Evolutionary conservation across 2,113 vertebrate genomes (phyloP).

Genomic region (Aleadryas rufinucha): DNA sequence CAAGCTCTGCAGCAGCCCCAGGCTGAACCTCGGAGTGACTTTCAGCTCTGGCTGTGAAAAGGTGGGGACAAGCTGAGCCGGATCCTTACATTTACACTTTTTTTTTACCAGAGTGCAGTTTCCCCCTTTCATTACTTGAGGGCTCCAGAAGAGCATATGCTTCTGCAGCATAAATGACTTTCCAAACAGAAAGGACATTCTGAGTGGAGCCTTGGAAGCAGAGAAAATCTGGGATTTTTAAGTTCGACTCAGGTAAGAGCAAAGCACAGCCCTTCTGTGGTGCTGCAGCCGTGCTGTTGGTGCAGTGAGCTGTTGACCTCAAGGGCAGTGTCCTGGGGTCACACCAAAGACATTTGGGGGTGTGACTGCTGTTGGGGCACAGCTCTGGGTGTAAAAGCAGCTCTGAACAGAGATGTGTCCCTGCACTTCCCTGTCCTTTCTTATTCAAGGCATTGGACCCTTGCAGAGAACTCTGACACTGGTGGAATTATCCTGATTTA

Average conservation of each 20-base stretch:
- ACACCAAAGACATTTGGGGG: accelerated
- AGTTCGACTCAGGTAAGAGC: not conserved
- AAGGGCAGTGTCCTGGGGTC: not conserved
- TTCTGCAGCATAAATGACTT: not conserved
- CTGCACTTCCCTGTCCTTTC: not conserved
- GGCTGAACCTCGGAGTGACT: not conserved
- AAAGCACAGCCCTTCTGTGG: accelerated
- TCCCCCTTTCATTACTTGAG: not conserved
- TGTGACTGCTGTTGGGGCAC: not conserved
- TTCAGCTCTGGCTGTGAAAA: not conserved
- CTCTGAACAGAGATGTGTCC: not conserved
- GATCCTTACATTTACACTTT: not conserved
- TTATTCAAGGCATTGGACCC: not conserved
- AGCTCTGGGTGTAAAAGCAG: not conserved
- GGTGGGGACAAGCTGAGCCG: not conserved
- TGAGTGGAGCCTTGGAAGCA: not conserved
- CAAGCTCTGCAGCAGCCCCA: not conserved
- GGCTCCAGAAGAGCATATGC: not conserved
- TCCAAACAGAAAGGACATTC: not conserved
- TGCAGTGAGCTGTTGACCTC: not conserved
- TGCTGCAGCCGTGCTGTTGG: not conserved
- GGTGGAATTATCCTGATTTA: not conserved
- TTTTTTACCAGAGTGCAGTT: not conserved
- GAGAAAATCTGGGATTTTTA: not conserved
- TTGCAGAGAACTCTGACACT: not conserved